Evolutionary conservation across 2,113 vertebrate genomes (phyloP), one percentile per base, ranked within the genome.

Genomic region (Nicator chloris): DNA sequence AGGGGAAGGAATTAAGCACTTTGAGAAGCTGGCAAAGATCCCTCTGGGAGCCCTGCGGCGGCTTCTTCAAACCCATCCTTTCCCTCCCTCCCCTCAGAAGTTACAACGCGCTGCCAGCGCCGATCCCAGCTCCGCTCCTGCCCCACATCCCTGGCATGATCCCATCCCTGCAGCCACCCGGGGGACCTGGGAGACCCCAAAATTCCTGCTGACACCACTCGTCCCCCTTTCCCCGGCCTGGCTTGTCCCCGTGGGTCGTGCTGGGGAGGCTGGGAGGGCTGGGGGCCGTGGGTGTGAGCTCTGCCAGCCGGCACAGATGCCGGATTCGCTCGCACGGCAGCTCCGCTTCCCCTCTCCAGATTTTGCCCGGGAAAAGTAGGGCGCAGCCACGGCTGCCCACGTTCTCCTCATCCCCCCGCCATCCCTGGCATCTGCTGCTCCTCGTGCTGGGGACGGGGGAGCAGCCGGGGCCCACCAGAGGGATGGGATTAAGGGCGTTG

Each of bases 341-440:
- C 92, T 94, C 85, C 7, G 65, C 82, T 92, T 78, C 33, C 87
- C 85, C 47, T 60, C 69, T 82, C 69, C 91, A 28, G n/a, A 65
- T 87, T 96, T 92, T 47, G 39, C 92, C 86, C 88, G 68, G 57
- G 22, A 35, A 93, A 94, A 90, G 65, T 82, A 90, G 85, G 88
- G 91, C 88, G 2, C 94, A 93, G 82, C 51, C 64, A 1, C 3
- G 40, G 45, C 90, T 87, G 92, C 90, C 91, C 92, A 82, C 61
- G 44, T 9, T 33, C 66, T 47, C 47, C 88, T 47, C 33, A 37
- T n/a, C 59, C 68, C 30, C 8, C 24, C 30, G 10, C 9, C 23
- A 10, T 24, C 26, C 22, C 73, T 1, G 18, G 81, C 87, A 68
- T 79, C 92, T 91, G 86, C 90, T 13, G 68, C 40, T 47, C 80